phyloP scores from a whole-genome alignment of 2,888 invertebrate species.

The Lordiphosa andalusiaca region DNA sequence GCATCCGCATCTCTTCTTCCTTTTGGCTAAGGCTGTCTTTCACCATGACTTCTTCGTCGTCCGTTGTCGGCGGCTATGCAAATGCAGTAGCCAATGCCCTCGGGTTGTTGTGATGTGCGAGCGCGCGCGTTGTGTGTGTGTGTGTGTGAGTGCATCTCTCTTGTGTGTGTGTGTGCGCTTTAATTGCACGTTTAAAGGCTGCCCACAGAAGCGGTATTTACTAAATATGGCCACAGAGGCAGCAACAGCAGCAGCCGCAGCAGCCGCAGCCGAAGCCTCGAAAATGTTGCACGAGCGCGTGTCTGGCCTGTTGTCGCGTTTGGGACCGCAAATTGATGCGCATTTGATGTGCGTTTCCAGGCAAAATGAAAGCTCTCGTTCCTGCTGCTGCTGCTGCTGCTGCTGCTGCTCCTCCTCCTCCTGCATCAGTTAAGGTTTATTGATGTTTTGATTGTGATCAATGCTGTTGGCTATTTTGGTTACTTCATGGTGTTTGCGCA shows the following conservation, averaged over 20 bases:
- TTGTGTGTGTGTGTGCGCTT: conserved; percentile 53
- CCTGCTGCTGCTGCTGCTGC: conserved; percentile 21
- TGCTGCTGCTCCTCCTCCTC: neutral
- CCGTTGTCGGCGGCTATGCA: conserved; percentile 68
- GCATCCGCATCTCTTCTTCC: conserved; percentile 11
- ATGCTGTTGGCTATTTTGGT: conserved; percentile 60
- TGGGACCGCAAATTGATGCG: conserved; percentile 60
- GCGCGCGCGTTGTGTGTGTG: conserved; percentile 57
- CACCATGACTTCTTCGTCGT: conserved; percentile 4
- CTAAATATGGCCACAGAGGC: conserved; percentile 67
- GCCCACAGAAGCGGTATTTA: conserved; percentile 72
- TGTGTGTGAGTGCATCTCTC: conserved; percentile 18
- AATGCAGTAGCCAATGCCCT: conserved; percentile 79
- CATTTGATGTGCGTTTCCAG: conserved; percentile 64
- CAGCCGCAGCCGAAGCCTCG: conserved; percentile 31
- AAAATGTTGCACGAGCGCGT: conserved; percentile 50
- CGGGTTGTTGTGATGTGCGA: conserved; percentile 77
- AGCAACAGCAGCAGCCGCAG: conserved; percentile 8
- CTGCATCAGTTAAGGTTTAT: conserved; percentile 72
- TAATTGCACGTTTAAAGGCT: conserved; percentile 74
- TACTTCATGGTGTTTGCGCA: conserved; percentile 47
- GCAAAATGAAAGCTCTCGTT: conserved; percentile 42
- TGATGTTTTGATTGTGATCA: conserved; percentile 73
- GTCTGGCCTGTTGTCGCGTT: conserved; percentile 62
- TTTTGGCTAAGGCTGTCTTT: conserved; percentile 15